A percentile compares a stretch with the other conserved stretches of the same genome.
These are phyloP conservation scores for Bostrychus sinensis DNA, from an alignment of 2,113 vertebrate genomes.

Conservation along the genomic window DNA sequence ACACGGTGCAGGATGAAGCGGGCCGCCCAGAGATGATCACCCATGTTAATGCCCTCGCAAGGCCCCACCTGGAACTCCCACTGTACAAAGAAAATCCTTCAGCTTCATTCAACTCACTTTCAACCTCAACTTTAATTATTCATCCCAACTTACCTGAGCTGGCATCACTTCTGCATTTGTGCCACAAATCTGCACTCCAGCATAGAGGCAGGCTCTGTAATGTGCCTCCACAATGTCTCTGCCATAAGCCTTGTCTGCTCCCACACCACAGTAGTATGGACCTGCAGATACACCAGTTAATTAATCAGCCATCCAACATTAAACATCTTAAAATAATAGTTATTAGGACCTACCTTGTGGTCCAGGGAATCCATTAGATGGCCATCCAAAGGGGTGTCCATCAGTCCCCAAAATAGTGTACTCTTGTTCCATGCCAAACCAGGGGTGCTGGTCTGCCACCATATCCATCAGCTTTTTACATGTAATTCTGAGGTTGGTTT, in stretches of 20 bases:
- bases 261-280: slow-evolving; percentile 96
- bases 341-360: slow-evolving; percentile 85
- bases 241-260: slow-evolving; percentile 94
- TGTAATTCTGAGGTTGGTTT: slow-evolving; percentile 88
- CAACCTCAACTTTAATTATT: background rate
- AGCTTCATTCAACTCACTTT: background rate
- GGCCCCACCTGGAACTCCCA: slow-evolving; percentile 96
- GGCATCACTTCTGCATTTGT: slow-evolving; percentile 99
- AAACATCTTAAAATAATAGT: background rate
- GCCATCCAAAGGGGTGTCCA: slow-evolving; percentile 96
- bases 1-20: slow-evolving; percentile 94
- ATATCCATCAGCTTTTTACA: slow-evolving; percentile 93
- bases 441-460: slow-evolving; percentile 88
- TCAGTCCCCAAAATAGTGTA: slow-evolving; percentile 94
- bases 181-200: slow-evolving; percentile 91
- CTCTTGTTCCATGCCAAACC: slow-evolving; percentile 99
- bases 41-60: slow-evolving; percentile 92
- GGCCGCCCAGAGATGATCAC: slow-evolving; percentile 92
- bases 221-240: slow-evolving; percentile 95
- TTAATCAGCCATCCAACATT: background rate
- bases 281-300: slow-evolving; percentile 73
- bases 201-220: slow-evolving; percentile 94
- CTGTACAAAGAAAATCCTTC: slow-evolving; percentile 58
- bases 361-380: slow-evolving; percentile 95
- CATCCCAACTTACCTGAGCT: slow-evolving; percentile 85